Evolutionary conservation across 2,113 vertebrate genomes (phyloP).

Genomic region (Tachysurus vachellii): DNA sequence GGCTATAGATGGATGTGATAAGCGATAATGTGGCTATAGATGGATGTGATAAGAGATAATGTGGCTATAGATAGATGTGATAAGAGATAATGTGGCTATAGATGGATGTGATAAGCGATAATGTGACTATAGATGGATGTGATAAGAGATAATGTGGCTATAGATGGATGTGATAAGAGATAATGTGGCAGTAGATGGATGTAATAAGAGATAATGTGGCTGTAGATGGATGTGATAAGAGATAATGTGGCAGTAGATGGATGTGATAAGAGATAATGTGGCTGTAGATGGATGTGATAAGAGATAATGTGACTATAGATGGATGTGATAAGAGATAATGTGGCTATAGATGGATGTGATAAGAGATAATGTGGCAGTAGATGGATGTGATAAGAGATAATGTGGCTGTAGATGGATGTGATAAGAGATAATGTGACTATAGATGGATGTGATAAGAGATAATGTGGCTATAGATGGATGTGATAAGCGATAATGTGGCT

Average conservation of each 20-base stretch:
- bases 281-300: constrained; percentile 11
- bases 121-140: no score
- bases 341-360: constrained; percentile 12
- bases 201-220: neutral
- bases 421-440: neutral
- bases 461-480: constrained; percentile 13
- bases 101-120: neutral
- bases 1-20: no score
- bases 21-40: neutral
- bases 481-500: neutral
- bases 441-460: no score
- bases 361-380: neutral
- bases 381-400: no score
- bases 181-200: no score
- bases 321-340: no score
- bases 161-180: constrained; percentile 11
- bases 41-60: neutral
- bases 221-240: constrained; percentile 8
- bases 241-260: neutral
- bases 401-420: constrained; percentile 11
- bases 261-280: neutral
- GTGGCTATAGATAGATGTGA: no score
- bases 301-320: neutral
- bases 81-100: neutral
- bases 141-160: neutral